A percentile compares a stretch with the other conserved stretches of the same genome.
These are phyloP conservation scores for Melipona quadrifasciata DNA, from an alignment of 1,140 invertebrate species.

Conservation along the genomic window DNA sequence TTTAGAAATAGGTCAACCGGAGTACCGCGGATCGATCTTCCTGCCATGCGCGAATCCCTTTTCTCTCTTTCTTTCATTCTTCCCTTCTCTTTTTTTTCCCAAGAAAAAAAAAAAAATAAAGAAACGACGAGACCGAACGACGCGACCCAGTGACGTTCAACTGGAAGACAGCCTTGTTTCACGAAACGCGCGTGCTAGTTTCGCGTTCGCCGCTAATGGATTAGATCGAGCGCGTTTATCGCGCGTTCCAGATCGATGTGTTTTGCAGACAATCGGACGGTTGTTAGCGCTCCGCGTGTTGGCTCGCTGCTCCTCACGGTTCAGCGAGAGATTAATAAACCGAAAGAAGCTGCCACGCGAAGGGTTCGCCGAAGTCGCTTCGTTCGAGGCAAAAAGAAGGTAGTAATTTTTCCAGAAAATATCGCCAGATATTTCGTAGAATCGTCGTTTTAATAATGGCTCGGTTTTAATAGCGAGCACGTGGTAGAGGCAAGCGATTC, in stretches of 20 bases:
- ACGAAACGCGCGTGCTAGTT: slow-evolving; percentile 5
- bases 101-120: background rate
- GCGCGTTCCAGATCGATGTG: background rate
- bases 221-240: slow-evolving; percentile 24
- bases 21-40: background rate
- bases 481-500: background rate
- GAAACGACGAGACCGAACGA: background rate
- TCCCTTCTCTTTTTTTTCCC: no score
- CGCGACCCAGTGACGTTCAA: background rate
- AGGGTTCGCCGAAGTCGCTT: background rate
- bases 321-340: no score
- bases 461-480: background rate
- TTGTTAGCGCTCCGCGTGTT: background rate
- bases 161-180: slow-evolving; percentile 7
- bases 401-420: background rate
- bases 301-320: background rate
- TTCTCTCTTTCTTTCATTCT: no score
- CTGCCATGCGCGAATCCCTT: background rate
- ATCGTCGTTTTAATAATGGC: background rate
- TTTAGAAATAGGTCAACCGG: slow-evolving; percentile 54
- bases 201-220: slow-evolving; percentile 28
- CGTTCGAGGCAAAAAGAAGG: background rate
- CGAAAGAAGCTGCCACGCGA: no score
- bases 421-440: background rate
- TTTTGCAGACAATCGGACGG: background rate